Percentiles rank a stretch among this genome's conserved stretches.
phyloP scores from a whole-genome alignment of 2,888 invertebrate genomes.

The Dolichopus griseipennis region DNA sequence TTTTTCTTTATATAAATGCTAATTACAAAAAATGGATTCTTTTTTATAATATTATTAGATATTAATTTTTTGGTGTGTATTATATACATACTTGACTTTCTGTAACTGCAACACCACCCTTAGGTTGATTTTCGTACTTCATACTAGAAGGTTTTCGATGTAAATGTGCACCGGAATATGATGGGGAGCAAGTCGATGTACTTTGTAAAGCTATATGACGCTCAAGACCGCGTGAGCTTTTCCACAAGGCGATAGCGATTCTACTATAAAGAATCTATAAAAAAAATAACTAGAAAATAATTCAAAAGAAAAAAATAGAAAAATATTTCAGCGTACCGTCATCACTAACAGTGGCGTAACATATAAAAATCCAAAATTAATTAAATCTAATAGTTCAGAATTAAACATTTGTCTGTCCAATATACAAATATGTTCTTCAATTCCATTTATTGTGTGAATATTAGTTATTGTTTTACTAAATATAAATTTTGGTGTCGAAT shows the following conservation, averaged over 20 bases:
- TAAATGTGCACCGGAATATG: constrained; percentile 29
- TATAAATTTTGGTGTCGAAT: constrained; percentile 75
- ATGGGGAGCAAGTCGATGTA: constrained; percentile 35
- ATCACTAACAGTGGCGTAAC: constrained; percentile 72
- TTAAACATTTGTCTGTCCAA: constrained; percentile 67
- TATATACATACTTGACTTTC: constrained; percentile 40
- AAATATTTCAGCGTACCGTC: constrained; percentile 49
- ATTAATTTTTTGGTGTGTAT: too few species aligned
- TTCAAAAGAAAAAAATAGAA: neutral
- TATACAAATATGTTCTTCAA: constrained; percentile 54
- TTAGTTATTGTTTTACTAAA: constrained; percentile 69
- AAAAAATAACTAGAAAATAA: constrained; percentile 17
- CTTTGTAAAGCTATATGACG: constrained; percentile 42
- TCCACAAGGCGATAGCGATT: constrained; percentile 78
- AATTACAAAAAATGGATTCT: too few species aligned
- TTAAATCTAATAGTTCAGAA: constrained; percentile 67
- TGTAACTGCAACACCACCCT: constrained; percentile 39
- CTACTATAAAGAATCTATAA: constrained; percentile 66
- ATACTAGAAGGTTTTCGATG: constrained; percentile 42
- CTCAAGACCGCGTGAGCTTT: constrained; percentile 59
- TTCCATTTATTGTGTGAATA: constrained; percentile 39
- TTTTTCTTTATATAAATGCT: too few species aligned
- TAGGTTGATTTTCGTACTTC: constrained; percentile 36
- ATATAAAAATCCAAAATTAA: constrained; percentile 76
- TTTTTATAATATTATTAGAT: too few species aligned